phyloP scores from a whole-genome alignment of 2,797 vertebrate species.

The Crocodylus rhombifer region DNA sequence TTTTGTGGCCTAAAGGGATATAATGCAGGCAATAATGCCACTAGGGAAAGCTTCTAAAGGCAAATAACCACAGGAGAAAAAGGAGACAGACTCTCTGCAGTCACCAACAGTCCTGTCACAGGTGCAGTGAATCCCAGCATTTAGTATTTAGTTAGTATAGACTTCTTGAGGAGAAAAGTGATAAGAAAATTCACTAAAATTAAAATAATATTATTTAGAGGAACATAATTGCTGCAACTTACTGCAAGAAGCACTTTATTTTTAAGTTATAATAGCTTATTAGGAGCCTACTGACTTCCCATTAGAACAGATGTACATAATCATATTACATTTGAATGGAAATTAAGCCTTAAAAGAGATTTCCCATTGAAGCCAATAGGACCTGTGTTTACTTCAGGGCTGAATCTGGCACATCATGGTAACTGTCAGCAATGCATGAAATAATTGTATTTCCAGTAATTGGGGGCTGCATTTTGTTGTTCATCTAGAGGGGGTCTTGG shows the following conservation, averaged over 20 bases:
- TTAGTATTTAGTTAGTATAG: too few relatives aligned
- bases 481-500: background rate
- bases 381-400: background rate
- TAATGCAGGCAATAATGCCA: too few relatives aligned
- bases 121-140: too few relatives aligned
- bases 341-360: background rate
- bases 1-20: too few relatives aligned
- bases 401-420: background rate
- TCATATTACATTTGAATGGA: rapidly evolving
- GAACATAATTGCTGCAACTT: background rate
- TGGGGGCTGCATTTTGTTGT: background rate
- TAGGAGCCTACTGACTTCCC: background rate
- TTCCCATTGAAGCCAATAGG: background rate
- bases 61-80: too few relatives aligned
- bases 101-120: too few relatives aligned
- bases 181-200: background rate
- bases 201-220: background rate
- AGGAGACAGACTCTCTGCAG: too few relatives aligned
- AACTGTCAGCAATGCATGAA: background rate
- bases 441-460: background rate
- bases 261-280: background rate
- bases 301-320: background rate
- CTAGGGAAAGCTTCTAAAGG: too few relatives aligned
- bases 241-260: background rate
- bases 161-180: background rate